Percentiles rank a stretch among this genome's conserved stretches.
Evolutionary conservation across 1,140 invertebrate species (phyloP).

Genomic region (Protaetia brevitarsis): DNA sequence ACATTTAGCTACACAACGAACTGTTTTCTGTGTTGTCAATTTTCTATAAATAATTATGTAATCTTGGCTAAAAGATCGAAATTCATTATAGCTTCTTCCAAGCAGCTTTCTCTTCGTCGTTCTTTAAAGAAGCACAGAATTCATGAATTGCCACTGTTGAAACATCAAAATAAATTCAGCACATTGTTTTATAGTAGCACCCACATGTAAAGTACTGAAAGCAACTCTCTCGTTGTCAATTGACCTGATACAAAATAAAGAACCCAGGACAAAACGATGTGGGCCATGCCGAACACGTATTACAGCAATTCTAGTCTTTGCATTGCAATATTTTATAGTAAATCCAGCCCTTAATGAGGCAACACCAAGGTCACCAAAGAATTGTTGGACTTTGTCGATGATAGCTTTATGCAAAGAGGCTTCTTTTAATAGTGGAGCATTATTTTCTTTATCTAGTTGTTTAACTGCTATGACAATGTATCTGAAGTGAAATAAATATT

Average conservation of each 20-base stretch:
- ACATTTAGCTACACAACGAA: no score
- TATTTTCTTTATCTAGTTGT: constrained; percentile 33
- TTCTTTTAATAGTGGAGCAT: constrained; percentile 58
- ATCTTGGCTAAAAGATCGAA: constrained; percentile 34
- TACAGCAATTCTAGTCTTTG: constrained; percentile 67
- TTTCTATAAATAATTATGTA: background rate
- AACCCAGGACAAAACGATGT: constrained; percentile 65
- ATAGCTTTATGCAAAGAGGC: constrained; percentile 58
- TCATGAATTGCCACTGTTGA: constrained; percentile 59
- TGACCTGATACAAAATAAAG: constrained; percentile 63
- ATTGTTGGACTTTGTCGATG: constrained; percentile 60
- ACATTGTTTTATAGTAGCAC: constrained; percentile 75
- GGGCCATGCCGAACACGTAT: constrained; percentile 68
- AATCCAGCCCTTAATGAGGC: constrained; percentile 67
- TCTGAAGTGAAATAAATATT: constrained; percentile 26
- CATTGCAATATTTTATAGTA: constrained; percentile 74
- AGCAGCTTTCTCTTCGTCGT: constrained; percentile 46
- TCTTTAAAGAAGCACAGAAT: constrained; percentile 55
- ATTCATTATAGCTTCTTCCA: constrained; percentile 48
- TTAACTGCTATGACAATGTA: constrained; percentile 41
- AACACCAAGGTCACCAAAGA: constrained; percentile 70
- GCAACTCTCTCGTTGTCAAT: constrained; percentile 59
- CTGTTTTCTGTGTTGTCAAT: background rate
- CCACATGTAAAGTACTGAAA: constrained; percentile 65
- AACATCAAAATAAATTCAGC: constrained; percentile 68